These are phyloP conservation scores for Lamproptera curius DNA, from an alignment of 2,888 invertebrate genomes.

Conservation along the genomic window DNA sequence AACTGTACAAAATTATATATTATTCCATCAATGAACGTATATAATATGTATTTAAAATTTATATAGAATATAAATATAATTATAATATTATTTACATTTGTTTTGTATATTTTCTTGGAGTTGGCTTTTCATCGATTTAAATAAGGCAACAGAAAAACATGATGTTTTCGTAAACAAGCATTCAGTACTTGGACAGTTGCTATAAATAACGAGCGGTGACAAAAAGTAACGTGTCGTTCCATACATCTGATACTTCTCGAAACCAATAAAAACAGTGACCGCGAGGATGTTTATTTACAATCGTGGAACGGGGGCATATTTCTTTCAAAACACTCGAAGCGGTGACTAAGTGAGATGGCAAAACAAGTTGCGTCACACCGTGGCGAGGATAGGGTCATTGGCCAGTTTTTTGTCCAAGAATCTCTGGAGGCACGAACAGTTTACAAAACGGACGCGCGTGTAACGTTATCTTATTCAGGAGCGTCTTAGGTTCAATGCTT, in stretches of 20 bases:
- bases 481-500: background rate
- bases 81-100: no score
- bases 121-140: background rate
- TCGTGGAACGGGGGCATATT: conserved; percentile 57
- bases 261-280: conserved; percentile 1
- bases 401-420: conserved; percentile 18
- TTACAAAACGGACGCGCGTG: background rate
- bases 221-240: background rate
- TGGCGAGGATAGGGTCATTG: conserved; percentile 29
- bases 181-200: background rate
- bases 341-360: conserved; percentile 61
- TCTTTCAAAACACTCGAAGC: conserved; percentile 59
- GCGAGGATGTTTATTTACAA: conserved; percentile 53
- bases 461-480: background rate
- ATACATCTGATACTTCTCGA: background rate
- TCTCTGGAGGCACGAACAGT: background rate
- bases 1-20: no score
- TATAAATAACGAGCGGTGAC: conserved; percentile 1
- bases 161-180: background rate
- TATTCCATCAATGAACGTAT: no score
- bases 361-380: conserved; percentile 64
- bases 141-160: background rate
- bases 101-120: no score
- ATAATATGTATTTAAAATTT: no score
- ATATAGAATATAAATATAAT: no score